These are phyloP conservation scores for Apotomis turbidana DNA, from an alignment of 2,888 invertebrate species.

Conservation along the genomic window DNA sequence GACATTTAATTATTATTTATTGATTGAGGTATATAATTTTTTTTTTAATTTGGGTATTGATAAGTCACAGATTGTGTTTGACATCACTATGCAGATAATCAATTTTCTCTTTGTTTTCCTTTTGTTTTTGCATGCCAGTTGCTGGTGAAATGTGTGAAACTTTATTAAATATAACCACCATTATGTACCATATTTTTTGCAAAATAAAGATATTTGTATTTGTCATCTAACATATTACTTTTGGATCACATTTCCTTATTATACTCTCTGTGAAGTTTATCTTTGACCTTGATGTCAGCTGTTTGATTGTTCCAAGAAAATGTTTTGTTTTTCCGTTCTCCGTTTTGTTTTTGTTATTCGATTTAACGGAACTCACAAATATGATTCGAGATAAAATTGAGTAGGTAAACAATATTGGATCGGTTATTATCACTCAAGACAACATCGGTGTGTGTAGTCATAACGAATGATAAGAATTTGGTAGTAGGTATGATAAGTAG, in stretches of 20 bases:
- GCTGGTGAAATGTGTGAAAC: no score
- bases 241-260: constrained; percentile 8
- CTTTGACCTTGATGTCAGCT: constrained; percentile 33
- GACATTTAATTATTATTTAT: no score
- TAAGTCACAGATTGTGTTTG: no score
- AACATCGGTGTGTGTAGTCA: constrained; percentile 3
- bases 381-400: not conserved
- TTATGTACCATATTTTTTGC: no score
- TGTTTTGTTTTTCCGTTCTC: not conserved
- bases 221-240: constrained; percentile 23
- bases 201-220: no score
- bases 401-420: not conserved
- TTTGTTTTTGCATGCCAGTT: no score
- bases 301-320: constrained; percentile 21
- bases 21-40: no score
- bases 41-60: no score
- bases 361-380: not conserved
- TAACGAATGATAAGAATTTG: not conserved
- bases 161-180: no score
- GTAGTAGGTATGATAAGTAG: not conserved
- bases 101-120: no score
- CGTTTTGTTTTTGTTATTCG: constrained; percentile 11
- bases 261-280: constrained; percentile 14
- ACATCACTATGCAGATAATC: no score
- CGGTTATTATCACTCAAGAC: constrained; percentile 3